Conservation (phyloP, 2,888 invertebrate genomes). For the Apeira syringaria region DNA sequence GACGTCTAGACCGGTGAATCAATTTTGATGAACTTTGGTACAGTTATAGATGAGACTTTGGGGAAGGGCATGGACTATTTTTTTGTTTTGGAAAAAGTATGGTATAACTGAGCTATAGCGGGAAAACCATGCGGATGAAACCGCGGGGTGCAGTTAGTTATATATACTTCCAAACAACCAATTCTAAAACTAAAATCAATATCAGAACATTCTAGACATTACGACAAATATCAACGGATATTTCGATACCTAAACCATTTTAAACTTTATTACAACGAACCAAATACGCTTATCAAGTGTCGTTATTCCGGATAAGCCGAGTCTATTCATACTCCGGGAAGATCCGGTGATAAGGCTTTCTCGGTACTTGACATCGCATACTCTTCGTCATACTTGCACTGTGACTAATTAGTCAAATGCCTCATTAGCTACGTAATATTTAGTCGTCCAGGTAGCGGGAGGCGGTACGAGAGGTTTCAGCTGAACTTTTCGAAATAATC, state of each 20-base stretch:
- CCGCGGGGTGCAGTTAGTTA: too few species aligned
- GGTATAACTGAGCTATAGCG: too few species aligned
- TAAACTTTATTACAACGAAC: background rate
- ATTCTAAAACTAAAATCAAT: too few species aligned
- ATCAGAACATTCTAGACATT: background rate
- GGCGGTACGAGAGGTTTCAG: background rate
- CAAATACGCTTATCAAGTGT: background rate
- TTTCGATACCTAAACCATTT: background rate
- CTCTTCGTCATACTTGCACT: constrained; percentile 10
- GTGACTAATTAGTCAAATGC: constrained; percentile 11
- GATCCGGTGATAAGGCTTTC: constrained; percentile 15
- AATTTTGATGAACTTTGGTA: too few species aligned
- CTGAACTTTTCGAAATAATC: background rate
- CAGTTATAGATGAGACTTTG: too few species aligned
- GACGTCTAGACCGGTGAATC: too few species aligned
- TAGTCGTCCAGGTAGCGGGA: background rate
- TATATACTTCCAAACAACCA: too few species aligned
- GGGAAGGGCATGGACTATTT: too few species aligned
- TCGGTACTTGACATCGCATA: background rate
- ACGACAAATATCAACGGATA: background rate
- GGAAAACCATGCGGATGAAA: too few species aligned
- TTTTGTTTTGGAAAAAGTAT: too few species aligned
- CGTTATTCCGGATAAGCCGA: constrained; percentile 1
- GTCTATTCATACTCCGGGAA: constrained; percentile 15
- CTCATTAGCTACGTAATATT: constrained; percentile 5